A percentile compares a stretch with the other conserved stretches of the same genome.
phyloP scores from a whole-genome alignment of 1,140 invertebrate species.

The Aphis gossypii region DNA sequence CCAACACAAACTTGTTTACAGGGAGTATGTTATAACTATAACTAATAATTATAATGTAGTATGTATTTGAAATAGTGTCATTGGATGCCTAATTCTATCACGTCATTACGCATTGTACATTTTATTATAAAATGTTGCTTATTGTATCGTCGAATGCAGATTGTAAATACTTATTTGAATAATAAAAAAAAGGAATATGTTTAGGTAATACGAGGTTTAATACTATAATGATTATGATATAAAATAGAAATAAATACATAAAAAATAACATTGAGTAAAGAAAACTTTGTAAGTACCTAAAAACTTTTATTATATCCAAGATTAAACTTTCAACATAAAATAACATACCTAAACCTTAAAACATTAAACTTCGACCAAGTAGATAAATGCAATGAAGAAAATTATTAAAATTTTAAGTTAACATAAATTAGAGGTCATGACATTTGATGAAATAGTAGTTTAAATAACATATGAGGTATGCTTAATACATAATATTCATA shows the following conservation, averaged over 20 bases:
- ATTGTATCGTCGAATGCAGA: too few species aligned
- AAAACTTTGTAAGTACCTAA: background rate
- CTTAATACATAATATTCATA: constrained; percentile 10
- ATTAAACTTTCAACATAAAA: background rate
- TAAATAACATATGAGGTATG: background rate
- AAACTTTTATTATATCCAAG: background rate
- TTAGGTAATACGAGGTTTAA: too few species aligned
- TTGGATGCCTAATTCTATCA: too few species aligned
- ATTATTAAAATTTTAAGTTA: background rate
- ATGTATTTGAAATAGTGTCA: too few species aligned
- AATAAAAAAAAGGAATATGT: too few species aligned
- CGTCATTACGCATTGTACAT: too few species aligned
- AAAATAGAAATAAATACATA: background rate
- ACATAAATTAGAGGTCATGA: background rate
- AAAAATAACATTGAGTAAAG: background rate
- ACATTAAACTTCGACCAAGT: background rate
- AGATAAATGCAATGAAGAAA: background rate
- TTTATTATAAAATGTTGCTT: too few species aligned
- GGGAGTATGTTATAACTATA: background rate
- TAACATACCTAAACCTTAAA: background rate
- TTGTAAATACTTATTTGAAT: too few species aligned
- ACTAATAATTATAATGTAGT: too few species aligned
- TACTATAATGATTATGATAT: background rate
- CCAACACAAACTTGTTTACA: background rate
- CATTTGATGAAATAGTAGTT: constrained; percentile 24